A percentile compares a stretch with the other conserved stretches of the same genome.
These are phyloP conservation scores for Selenia dentaria DNA, from an alignment of 2,888 invertebrate species.

Conservation along the genomic window DNA sequence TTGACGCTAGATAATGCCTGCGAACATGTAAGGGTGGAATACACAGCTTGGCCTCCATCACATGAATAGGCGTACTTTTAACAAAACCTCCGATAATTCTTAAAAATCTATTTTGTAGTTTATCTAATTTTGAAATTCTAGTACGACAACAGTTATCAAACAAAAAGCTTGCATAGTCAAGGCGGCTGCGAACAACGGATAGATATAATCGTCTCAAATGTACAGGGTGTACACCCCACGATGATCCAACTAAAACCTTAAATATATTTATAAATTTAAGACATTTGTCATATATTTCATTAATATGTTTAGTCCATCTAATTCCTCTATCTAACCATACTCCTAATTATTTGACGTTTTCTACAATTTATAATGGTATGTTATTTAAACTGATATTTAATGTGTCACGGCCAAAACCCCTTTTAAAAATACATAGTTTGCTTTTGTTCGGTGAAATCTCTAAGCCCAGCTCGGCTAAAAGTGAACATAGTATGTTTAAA, in stretches of 20 bases:
- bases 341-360: slow-evolving; percentile 36
- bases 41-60: slow-evolving; percentile 17
- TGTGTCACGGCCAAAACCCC: no score
- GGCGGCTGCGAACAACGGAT: slow-evolving; percentile 31
- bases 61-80: slow-evolving; percentile 29
- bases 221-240: slow-evolving; percentile 36
- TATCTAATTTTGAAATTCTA: slow-evolving; percentile 28
- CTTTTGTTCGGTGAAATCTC: slow-evolving; percentile 32
- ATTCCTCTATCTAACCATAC: slow-evolving; percentile 36
- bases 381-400: slow-evolving; percentile 21
- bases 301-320: slow-evolving; percentile 37
- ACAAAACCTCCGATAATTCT: slow-evolving; percentile 32
- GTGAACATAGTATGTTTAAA: no score
- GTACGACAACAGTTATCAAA: slow-evolving; percentile 19
- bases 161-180: slow-evolving; percentile 33
- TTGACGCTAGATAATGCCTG: slow-evolving; percentile 19
- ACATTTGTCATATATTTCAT: slow-evolving; percentile 14
- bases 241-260: slow-evolving; percentile 1
- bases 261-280: neutral
- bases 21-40: slow-evolving; percentile 19
- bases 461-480: slow-evolving; percentile 7
- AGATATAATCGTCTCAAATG: slow-evolving; percentile 35
- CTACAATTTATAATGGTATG: slow-evolving; percentile 3
- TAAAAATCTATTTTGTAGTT: slow-evolving; percentile 29
- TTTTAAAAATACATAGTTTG: slow-evolving; percentile 34